Base-by-base conservation (phyloP, 1,140 invertebrate genomes). In the Laupala kohalensis region DNA sequence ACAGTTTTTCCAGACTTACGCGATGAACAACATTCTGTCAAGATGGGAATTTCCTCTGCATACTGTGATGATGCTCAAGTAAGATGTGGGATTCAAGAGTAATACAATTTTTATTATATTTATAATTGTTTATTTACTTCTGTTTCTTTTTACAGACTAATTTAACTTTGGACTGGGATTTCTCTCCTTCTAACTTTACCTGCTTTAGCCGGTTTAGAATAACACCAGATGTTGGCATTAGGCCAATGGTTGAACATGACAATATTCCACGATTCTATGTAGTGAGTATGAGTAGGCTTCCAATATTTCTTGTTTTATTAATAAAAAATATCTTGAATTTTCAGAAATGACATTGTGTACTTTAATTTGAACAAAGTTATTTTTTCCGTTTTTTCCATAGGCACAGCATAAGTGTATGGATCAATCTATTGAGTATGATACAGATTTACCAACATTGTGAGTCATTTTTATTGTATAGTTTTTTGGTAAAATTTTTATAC, bases 401-500 rank as follows among this genome's bases (percentile, higher is more conserved):
- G 86, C 90, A 28, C 80, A 78, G 19, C 86, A 91, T 76, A 83
- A 84, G 74, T 93, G 92, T 77, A 89, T 93, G 86, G 83, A 87
- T 68, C 83, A 87, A 71, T 77, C 78, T 5, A 89, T 93, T 64
- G 77, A 78, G n/a, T 93, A 93, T 77, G 78, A 84, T 53, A 80
- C 85, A 62, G 73, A 78, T 37, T 82, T 92, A 73, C 88, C 89
- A 29, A 89, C 88, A 69, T 87, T 84, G 87, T 88, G 82, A 83
- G 84, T 83, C 70, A 25, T 74, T 67, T 74, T 73, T 71, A 53
- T 69, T 72, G 23, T 71, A 3, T 53, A 28, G 29, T 19, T 19
- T 67, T n/a, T 67, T n/a, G 25, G 4, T 27, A 5, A 68, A 6
- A 27, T 15, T 68, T 68, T 68, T 15, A 6, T 68, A 19, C 6